phyloP scores from a whole-genome alignment of 2,113 vertebrate genomes.

The Penelope pileata region DNA sequence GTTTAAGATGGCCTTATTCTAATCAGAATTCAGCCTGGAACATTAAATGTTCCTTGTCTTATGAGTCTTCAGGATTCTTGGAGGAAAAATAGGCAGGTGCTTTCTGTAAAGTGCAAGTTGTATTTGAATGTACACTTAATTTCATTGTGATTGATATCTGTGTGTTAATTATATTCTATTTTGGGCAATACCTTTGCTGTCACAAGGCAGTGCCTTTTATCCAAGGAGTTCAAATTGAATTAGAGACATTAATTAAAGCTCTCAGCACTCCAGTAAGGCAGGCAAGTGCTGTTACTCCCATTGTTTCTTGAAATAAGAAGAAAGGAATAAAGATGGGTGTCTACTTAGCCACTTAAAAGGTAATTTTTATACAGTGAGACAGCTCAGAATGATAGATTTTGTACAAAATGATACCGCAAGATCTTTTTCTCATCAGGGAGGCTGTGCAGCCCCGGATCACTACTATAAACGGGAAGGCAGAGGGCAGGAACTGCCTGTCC shows the following conservation, averaged over 20 bases:
- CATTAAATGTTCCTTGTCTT: conserved; percentile 15
- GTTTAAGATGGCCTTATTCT: neutral
- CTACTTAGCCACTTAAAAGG: conserved; percentile 64
- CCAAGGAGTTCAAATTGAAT: conserved; percentile 71
- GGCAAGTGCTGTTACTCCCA: conserved; percentile 53
- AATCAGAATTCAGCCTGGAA: neutral
- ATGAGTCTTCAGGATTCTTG: conserved; percentile 18
- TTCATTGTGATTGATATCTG: conserved; percentile 67
- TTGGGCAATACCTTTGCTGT: conserved; percentile 67
- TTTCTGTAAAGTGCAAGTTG: conserved; percentile 59
- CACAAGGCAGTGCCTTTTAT: conserved; percentile 65
- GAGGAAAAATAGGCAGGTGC: conserved; percentile 51
- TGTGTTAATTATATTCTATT: conserved; percentile 73
- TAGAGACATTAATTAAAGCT: conserved; percentile 71
- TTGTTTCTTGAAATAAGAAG: conserved; percentile 69
- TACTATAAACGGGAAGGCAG: neutral
- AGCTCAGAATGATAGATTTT: conserved; percentile 41
- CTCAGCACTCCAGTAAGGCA: conserved; percentile 62
- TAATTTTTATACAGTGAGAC: conserved; percentile 47
- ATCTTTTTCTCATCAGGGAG: neutral
- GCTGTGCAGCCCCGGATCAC: neutral
- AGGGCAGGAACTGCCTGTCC: neutral
- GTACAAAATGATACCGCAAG: neutral
- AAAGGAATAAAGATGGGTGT: conserved; percentile 56
- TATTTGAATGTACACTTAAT: conserved; percentile 69